Base-by-base conservation (phyloP, 2,888 invertebrate species). In the Drymonia ruficornis region DNA sequence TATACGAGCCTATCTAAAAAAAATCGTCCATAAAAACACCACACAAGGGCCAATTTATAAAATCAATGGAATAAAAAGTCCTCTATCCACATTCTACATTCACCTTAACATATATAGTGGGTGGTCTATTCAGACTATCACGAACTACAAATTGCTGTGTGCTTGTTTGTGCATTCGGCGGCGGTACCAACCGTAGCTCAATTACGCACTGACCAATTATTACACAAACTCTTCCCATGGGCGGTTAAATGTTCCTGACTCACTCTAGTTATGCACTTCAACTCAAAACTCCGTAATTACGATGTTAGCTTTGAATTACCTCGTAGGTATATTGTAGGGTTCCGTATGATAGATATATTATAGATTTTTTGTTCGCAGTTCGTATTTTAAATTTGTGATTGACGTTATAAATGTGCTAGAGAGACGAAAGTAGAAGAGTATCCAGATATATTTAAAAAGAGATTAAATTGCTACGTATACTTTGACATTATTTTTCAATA, bases 121-220 rank as follows among this genome's bases (percentile, higher is more conserved):
- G 86, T 87, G 86, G 87, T 86, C 84, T 65, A 64, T 59, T 72
- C 67, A 67, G 63, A 52, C 63, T 53, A 79, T 80, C 77, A 76
- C 72, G 73, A 74, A 71, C 76, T 72, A 82, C 81, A 86, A 86
- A 86, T 84, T 83, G 80, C 79, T 70, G 64, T 60, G 64, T 74
- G 67, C 78, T 79, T 74, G 76, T 81, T 77, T 80, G 76, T 74
- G 74, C 75, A 74, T 76, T 74, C 70, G 75, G 69, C 28, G 45
- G 45, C 7, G 12, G 46, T 31, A 78, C 76, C 74, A 66, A 76
- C 78, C 78, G 80, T 79, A 81, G 76, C 78, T 84, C 82, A 80
- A 84, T 86, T 83, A 86, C 79, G 71, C 65, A 70, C 72, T 75
- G 71, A 70, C 79, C 84, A 81, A 85, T 86, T 83, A 86, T 82